Evolutionary conservation across 2,888 invertebrate genomes (phyloP).

Genomic region (Yponomeuta evonymella): DNA sequence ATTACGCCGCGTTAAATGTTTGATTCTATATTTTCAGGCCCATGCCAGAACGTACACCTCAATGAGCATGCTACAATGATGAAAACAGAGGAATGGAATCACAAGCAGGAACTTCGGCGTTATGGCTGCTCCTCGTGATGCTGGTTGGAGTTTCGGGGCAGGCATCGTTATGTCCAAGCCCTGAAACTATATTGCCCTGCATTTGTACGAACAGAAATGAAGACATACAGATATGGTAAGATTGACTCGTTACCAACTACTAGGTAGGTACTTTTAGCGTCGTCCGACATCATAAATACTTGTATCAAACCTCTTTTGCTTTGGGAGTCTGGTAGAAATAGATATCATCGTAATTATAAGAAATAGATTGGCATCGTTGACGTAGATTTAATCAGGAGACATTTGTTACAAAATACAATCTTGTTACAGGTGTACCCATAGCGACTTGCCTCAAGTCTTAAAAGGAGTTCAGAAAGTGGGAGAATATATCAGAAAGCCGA

Average conservation of each 20-base stretch:
- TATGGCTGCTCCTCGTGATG: slow-evolving; percentile 48
- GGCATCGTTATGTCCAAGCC: slow-evolving; percentile 79
- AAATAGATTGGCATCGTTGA: too few relatives aligned
- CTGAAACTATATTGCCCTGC: slow-evolving; percentile 87
- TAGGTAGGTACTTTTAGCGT: too few relatives aligned
- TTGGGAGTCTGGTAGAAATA: too few relatives aligned
- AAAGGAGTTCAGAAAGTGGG: slow-evolving; percentile 84
- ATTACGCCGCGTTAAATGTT: not conserved
- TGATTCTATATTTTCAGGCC: not conserved
- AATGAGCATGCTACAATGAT: slow-evolving; percentile 59
- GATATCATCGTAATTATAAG: too few relatives aligned
- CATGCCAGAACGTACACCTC: slow-evolving; percentile 3
- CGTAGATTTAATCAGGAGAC: too few relatives aligned
- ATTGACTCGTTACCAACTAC: not conserved
- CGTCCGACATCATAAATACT: too few relatives aligned
- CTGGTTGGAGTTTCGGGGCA: slow-evolving; percentile 36
- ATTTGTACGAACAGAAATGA: slow-evolving; percentile 85
- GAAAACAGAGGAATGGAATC: slow-evolving; percentile 58
- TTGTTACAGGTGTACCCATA: slow-evolving; percentile 90
- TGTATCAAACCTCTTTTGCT: not conserved
- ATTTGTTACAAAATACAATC: not conserved
- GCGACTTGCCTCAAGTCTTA: slow-evolving; percentile 85
- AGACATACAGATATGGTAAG: slow-evolving; percentile 90
- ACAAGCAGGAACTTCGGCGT: slow-evolving; percentile 44
- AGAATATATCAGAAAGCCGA: slow-evolving; percentile 79